A percentile compares a stretch with the other conserved stretches of the same genome.
Conservation (phyloP, 2,888 invertebrate genomes). For the Carabus problematicus region DNA sequence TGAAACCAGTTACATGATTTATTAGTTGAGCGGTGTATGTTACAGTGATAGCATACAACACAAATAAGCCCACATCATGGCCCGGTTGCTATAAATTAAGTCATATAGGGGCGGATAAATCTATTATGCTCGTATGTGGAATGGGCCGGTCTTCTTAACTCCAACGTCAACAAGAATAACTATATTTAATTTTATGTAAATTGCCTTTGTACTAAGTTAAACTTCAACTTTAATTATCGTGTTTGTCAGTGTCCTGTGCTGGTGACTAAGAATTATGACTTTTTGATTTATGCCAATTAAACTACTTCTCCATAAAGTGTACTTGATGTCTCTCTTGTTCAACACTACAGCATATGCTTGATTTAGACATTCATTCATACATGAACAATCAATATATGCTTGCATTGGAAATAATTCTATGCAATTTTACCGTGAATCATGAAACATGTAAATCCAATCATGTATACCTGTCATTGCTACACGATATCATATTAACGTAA, state of each 20-base stretch:
- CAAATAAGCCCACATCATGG: conserved; percentile 24
- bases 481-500: too few species aligned
- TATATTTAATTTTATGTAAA: conserved; percentile 39
- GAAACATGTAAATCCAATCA: too few species aligned
- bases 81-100: conserved; percentile 35
- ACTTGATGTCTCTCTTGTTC: too few species aligned
- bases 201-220: conserved; percentile 23
- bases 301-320: not conserved
- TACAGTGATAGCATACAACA: conserved; percentile 15
- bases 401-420: too few species aligned
- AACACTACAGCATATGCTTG: too few species aligned
- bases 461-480: too few species aligned
- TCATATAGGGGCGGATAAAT: conserved; percentile 39
- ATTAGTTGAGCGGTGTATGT: too few species aligned
- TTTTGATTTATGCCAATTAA: conserved; percentile 23
- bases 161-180: conserved; percentile 24
- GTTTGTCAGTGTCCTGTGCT: not conserved
- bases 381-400: too few species aligned
- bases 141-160: conserved; percentile 31
- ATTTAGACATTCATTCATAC: too few species aligned
- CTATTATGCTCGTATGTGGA: conserved; percentile 34
- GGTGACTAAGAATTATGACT: conserved; percentile 13
- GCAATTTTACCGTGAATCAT: too few species aligned
- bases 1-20: too few species aligned
- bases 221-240: conserved; percentile 10